These are phyloP conservation scores for Forficula auricularia DNA, from an alignment of 1,140 invertebrate genomes.

Conservation along the genomic window DNA sequence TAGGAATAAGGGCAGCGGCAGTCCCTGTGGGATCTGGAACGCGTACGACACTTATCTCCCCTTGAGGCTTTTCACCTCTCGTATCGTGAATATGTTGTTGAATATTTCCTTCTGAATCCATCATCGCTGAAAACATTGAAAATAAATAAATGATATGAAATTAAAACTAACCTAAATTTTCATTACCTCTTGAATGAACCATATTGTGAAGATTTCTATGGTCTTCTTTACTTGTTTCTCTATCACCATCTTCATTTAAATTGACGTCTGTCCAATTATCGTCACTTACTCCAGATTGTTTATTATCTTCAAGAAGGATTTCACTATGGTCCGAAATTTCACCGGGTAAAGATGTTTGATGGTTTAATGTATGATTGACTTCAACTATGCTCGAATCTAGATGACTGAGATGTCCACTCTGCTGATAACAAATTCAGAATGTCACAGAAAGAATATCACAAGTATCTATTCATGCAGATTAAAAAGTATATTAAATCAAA, in stretches of 20 bases:
- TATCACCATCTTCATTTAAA: constrained; percentile 62
- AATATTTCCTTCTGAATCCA: constrained; percentile 33
- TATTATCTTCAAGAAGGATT: constrained; percentile 45
- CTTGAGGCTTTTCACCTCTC: constrained; percentile 46
- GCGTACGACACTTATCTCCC: constrained; percentile 54
- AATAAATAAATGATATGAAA: constrained; percentile 1
- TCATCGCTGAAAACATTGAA: constrained; percentile 20
- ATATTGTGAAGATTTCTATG: constrained; percentile 38
- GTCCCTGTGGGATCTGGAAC: constrained; percentile 39
- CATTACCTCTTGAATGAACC: constrained; percentile 29
- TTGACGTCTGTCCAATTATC: constrained; percentile 85
- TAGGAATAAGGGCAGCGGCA: constrained; percentile 12
- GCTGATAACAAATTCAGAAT: too few species aligned
- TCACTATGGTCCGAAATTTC: constrained; percentile 21
- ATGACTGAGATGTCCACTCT: too few species aligned
- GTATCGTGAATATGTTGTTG: constrained; percentile 13
- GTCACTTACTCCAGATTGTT: constrained; percentile 41
- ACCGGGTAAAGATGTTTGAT: too few species aligned
- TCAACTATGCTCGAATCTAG: too few species aligned
- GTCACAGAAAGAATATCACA: too few species aligned
- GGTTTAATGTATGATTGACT: too few species aligned
- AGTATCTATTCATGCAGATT: too few species aligned
- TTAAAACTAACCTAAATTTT: constrained; percentile 11
- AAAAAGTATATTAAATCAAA: too few species aligned
- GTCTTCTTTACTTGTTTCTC: constrained; percentile 40